Conservation (phyloP, 30 jellyfish, hydroid and myxozoan genomes). For the Chrysaora quinquecirrha region DNA sequence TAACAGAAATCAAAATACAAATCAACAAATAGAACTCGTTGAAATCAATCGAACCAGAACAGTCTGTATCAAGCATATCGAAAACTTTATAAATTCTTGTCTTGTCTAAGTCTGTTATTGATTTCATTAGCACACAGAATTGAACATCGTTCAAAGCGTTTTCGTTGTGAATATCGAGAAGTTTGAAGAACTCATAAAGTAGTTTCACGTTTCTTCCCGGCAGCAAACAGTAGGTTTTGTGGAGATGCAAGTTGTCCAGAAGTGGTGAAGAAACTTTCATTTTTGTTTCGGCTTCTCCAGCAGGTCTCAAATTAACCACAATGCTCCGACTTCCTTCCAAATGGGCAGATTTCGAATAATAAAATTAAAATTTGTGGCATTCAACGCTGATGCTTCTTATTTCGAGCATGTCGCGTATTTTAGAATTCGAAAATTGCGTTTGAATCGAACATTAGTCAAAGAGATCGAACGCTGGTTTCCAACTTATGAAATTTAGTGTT, state of each 20-base stretch:
- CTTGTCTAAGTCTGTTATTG: slow-evolving; percentile 71
- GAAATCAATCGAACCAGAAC: slow-evolving; percentile 92
- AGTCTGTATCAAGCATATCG: slow-evolving; percentile 89
- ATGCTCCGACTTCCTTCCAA: no score
- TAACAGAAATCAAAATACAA: slow-evolving; percentile 86
- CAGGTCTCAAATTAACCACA: no score
- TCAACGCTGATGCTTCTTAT: no score
- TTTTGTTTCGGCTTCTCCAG: no score
- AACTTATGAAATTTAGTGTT: no score
- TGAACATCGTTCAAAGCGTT: slow-evolving; percentile 85
- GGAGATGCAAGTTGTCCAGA: slow-evolving; percentile 72
- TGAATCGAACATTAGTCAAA: no score
- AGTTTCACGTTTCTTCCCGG: slow-evolving; percentile 89
- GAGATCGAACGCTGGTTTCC: no score
- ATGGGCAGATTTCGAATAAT: no score
- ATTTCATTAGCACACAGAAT: slow-evolving; percentile 65
- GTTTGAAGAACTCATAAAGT: slow-evolving; percentile 68
- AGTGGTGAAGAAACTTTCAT: slow-evolving; percentile 81
- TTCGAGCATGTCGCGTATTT: no score
- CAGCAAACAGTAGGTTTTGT: slow-evolving; percentile 80
- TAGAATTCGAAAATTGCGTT: no score
- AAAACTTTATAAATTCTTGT: slow-evolving; percentile 79
- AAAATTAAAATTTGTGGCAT: no score
- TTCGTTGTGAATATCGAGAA: slow-evolving; percentile 84
- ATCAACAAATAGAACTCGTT: slow-evolving; percentile 82